Base-by-base conservation (phyloP, 2,797 vertebrate species). In the Microctenopoma steveboyesi region DNA sequence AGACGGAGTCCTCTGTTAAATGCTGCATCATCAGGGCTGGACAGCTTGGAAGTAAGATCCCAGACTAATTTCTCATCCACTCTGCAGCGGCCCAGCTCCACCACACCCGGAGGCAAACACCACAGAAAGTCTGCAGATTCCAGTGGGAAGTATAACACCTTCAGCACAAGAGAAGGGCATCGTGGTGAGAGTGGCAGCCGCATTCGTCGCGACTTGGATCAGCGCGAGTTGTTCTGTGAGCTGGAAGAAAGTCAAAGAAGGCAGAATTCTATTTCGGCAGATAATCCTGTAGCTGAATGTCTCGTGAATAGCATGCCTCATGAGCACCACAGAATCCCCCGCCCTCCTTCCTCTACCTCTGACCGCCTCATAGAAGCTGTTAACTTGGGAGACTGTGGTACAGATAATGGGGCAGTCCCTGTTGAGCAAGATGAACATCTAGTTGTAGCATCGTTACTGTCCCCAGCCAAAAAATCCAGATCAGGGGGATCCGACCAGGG, bases 1-100 rank as follows among this genome's bases (percentile, higher is more conserved):
- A 96, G 97, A 88, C 95, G 95, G 75, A 95, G 95, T 64, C 95
- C 96, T 75, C 95, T 93, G 67, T 93, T 95, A 1, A 93, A 96
- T 64, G 81, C 93, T 2, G 85, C 94, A 62, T 91, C 95, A 74
- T 94, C 95, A 73, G 95, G 94, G 65, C 93, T 92, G 6, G 94
- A 96, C 79, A 92, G 92, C 35, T 92, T 96, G 91, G 95, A 95
- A 78, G 53, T 48, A n/a, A 82, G 86, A 56, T 90, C 95, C 74
- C 96, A 96, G 87, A 92, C 93, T 7, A 93, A 95, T 74, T 94
- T 94, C 16, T 95, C 96, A 55, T 95, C 95, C 82, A 96, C 96
- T 71, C 95, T 95, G 69, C 96, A 98, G 87, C 90, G 93, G 37
- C 88, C 95, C 49, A 93, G 93, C 65, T 95, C 94, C 45, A 94